A percentile compares a stretch with the other conserved stretches of the same genome.
phyloP scores from a whole-genome alignment of 2,113 vertebrate genomes.

The Triplophysa dalaica region DNA sequence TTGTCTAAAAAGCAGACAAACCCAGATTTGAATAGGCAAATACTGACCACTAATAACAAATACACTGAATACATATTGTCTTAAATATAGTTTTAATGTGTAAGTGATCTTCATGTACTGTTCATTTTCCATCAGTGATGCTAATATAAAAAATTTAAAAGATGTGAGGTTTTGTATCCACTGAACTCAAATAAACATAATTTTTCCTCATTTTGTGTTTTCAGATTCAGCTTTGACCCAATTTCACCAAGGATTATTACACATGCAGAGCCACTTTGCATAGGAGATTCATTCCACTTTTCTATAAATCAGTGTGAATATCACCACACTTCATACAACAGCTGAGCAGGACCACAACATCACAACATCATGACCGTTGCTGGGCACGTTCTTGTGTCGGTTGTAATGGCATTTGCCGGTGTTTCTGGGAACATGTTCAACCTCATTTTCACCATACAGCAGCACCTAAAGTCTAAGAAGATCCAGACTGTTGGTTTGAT shows the following conservation, averaged over 20 bases:
- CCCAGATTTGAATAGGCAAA: conserved; percentile 24
- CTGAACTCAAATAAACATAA: background rate
- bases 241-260: background rate
- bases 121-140: background rate
- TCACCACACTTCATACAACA: background rate
- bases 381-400: background rate
- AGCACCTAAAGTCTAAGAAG: conserved; percentile 31
- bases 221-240: background rate
- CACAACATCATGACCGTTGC: background rate
- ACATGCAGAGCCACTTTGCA: conserved; percentile 43
- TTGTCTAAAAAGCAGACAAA: conserved; percentile 24
- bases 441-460: conserved; percentile 44
- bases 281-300: conserved; percentile 34
- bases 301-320: conserved; percentile 8
- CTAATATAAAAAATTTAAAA: background rate
- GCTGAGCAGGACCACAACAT: background rate
- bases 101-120: background rate
- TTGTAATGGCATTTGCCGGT: conserved; percentile 35
- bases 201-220: conserved; percentile 49
- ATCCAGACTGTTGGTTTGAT: conserved; percentile 33
- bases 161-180: background rate
- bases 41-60: background rate
- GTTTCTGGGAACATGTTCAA: conserved; percentile 53
- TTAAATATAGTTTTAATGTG: background rate
- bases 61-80: conserved; percentile 4